Evolutionary conservation across 2,888 invertebrate genomes (phyloP).

Genomic region (Epirrhoe alternata): DNA sequence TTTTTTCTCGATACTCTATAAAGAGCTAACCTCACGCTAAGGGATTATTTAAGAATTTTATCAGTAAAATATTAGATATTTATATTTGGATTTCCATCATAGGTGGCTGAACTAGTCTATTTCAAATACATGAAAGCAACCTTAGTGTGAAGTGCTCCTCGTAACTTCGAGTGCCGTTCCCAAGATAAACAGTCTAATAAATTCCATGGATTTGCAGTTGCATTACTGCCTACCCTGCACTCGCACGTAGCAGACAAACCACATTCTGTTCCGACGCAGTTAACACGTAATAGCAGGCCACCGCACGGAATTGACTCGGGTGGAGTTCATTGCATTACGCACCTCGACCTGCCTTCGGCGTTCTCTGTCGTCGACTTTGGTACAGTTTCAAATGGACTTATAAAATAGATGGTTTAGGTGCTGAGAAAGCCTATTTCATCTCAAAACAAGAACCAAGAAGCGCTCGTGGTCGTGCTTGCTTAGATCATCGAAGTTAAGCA

Average conservation of each 20-base stretch:
- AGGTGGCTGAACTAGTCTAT: background rate
- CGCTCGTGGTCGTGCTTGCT: too few species aligned
- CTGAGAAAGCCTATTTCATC: slow-evolving; percentile 6
- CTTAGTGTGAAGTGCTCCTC: background rate
- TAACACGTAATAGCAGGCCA: slow-evolving; percentile 36
- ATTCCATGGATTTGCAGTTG: slow-evolving; percentile 21
- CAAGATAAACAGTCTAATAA: slow-evolving; percentile 15
- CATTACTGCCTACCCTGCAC: slow-evolving; percentile 20
- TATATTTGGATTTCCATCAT: background rate
- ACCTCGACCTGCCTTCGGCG: slow-evolving; percentile 22
- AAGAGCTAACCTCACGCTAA: too few species aligned
- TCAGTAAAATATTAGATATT: too few species aligned
- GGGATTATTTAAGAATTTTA: too few species aligned
- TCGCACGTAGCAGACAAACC: slow-evolving; percentile 34
- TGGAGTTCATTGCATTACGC: slow-evolving; percentile 43
- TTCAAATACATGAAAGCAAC: background rate
- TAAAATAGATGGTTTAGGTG: too few species aligned
- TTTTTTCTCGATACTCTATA: too few species aligned
- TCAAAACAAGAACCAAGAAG: too few species aligned
- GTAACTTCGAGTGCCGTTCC: slow-evolving; percentile 1
- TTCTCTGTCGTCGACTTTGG: background rate
- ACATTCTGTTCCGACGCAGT: slow-evolving; percentile 34
- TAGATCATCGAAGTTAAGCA: too few species aligned
- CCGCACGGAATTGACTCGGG: slow-evolving; percentile 36
- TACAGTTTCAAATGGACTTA: slow-evolving; percentile 10